Evolutionary conservation across 2,113 vertebrate species (phyloP).

Genomic region (Dromiciops gliroides): DNA sequence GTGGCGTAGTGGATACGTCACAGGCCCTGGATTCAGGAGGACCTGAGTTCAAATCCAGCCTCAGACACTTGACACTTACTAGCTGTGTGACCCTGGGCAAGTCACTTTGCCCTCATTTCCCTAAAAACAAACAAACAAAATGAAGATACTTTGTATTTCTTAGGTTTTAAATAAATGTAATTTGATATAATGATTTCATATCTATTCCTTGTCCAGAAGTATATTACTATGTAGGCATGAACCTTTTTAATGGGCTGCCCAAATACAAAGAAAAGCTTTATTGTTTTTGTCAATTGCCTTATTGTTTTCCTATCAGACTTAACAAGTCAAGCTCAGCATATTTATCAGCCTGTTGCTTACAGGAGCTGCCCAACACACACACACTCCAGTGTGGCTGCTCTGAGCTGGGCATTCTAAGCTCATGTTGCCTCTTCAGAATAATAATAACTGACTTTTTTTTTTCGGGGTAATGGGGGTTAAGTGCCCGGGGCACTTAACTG

Average conservation of each 20-base stretch:
- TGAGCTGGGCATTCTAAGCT: background rate
- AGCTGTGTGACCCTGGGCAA: no score
- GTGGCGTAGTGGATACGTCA: no score
- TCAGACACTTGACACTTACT: no score
- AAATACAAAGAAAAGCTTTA: background rate
- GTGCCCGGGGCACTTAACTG: no score
- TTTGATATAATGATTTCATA: background rate
- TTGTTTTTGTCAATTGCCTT: background rate
- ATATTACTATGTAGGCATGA: background rate
- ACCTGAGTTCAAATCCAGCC: no score
- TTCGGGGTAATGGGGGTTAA: no score
- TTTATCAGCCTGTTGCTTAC: background rate
- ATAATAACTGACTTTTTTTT: background rate
- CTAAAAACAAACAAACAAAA: no score
- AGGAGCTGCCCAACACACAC: background rate
- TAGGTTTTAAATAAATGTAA: background rate
- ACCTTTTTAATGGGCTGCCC: background rate
- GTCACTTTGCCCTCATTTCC: no score
- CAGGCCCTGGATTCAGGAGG: no score
- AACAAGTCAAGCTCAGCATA: background rate
- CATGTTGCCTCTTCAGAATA: background rate
- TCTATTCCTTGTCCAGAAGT: background rate
- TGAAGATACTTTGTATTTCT: background rate
- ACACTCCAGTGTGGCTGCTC: background rate
- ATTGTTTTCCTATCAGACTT: background rate